Evolutionary conservation across 2,888 invertebrate species (phyloP), one percentile per base, ranked within the genome.

Genomic region (Panzeria rudis): DNA sequence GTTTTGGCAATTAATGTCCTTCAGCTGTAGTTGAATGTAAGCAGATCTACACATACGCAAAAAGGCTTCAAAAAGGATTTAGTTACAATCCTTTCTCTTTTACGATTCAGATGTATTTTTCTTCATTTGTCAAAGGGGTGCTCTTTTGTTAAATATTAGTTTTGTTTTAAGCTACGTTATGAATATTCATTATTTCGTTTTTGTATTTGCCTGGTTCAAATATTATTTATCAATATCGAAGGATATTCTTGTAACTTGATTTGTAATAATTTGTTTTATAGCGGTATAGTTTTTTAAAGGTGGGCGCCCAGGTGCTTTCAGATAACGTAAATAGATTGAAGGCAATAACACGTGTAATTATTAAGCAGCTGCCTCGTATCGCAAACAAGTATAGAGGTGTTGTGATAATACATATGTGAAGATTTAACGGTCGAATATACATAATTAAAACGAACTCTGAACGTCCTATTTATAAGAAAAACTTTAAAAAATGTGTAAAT

Each of bases 1-100:
- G 20, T 61, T n/a, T 50, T 20, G 23, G 4, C 6, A 20, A 20
- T 50, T n/a, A 20, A 23, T 76, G 56, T 71, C 69, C 64, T 75
- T 73, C 47, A 69, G 23, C 59, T 52, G 25, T 47, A 56, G n/a
- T 76, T 56, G 41, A 62, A 4, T 29, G 29, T 29, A 29, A 29
- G n/a, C n/a, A n/a, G n/a, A n/a, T n/a, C n/a, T n/a, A 29, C 5
- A 29, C 69, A 61, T 50, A 59, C 32, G 11, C 23, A 44, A 15
- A 59, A 23, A 69, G 7, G n/a, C 29, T 15, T 29, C 8, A n/a
- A 68, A 82, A 86, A 81, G 87, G 86, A 87, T 88, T 88, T 86
- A 86, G 84, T 87, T 88, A 87, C 87, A 88, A 87, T 86, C 86
- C 88, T 85, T 86, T 79, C 82, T 80, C 66, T 59, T 73, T 25